Evolutionary conservation across 2,113 vertebrate genomes (phyloP).

Genomic region (Lepisosteus osseus): DNA sequence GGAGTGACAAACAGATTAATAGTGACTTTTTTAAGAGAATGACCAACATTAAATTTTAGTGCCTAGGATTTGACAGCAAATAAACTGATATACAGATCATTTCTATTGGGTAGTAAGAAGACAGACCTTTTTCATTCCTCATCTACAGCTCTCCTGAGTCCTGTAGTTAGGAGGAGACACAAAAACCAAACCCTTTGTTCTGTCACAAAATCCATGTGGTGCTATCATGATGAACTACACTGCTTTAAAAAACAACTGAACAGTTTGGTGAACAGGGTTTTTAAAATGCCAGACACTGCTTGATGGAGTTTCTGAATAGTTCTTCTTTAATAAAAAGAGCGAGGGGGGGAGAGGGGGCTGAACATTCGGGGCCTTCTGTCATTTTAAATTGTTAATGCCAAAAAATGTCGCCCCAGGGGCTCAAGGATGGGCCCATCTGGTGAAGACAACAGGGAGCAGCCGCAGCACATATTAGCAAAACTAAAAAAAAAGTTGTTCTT

Average conservation of each 20-base stretch:
- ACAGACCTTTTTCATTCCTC: no score
- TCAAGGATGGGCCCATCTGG: slow-evolving; percentile 43
- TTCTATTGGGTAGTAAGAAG: no score
- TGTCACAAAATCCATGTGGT: background rate
- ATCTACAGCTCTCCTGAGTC: no score
- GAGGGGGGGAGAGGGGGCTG: background rate
- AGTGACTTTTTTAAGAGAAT: no score
- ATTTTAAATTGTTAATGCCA: slow-evolving; percentile 21
- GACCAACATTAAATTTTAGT: no score
- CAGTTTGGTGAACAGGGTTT: slow-evolving; percentile 16
- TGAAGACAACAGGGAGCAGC: slow-evolving; percentile 18
- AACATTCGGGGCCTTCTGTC: slow-evolving; percentile 24
- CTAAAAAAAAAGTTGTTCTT: background rate
- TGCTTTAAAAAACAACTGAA: slow-evolving; percentile 20
- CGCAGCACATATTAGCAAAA: background rate
- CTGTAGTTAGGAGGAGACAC: no score
- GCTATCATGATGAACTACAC: slow-evolving; percentile 11
- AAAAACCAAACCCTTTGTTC: no score
- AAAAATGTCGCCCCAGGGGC: slow-evolving; percentile 31
- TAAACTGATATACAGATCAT: no score
- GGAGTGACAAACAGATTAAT: no score
- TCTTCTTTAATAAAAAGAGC: slow-evolving; percentile 18
- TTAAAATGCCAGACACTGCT: slow-evolving; percentile 16
- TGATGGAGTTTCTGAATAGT: slow-evolving; percentile 29
- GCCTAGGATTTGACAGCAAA: no score